Evolutionary conservation across 2,113 vertebrate species (phyloP), one percentile per base, ranked within the genome.

Genomic region (Paracanthobrama guichenoti): DNA sequence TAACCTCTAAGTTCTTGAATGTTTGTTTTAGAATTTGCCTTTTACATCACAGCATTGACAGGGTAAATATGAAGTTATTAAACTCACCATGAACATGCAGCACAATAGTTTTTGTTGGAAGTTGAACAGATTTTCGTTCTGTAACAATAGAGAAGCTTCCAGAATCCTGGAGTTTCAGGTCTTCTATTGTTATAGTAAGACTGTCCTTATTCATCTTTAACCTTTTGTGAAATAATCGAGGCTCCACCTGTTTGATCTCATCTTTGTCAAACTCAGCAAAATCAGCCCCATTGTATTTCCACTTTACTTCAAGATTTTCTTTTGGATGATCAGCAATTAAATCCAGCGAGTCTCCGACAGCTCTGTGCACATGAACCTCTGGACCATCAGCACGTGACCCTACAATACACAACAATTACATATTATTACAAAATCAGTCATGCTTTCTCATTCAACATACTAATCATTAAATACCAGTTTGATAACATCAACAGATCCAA

Each of bases 1-100:
- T 39, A 39, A 39, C 6, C 39, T 39, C 7, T 39, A 39, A 7
- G 39, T 44, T 72, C 11, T 24, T 16, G 9, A 18, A 28, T 55
- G 7, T n/a, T 0, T 71, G 7, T 35, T 46, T 28, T 53, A 35
- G 1, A 35, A 31, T 75, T 35, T 76, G 10, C 7, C 1, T 12
- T 28, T 22, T 26, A 20, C 20, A 7, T n/a, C 5, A 78, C 4
- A 18, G 12, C 13, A 44, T 0, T 11, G 8, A 18, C 22, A 24
- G 3, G 8, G 24, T 39, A 42, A 24, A 22, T 69, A 35, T 35
- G 0, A n/a, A 64, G 42, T 4, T 3, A 69, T 26, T 16, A 1
- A 1, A 69, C 88, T 87, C 86, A 92, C 92, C 88, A 14, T 91
- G 57, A 82, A 93, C 90, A 0, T 31, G 10, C 9, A 93, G 89